Evolutionary conservation across 2,888 invertebrate species (phyloP).

Genomic region (Brachylomia viminalis): DNA sequence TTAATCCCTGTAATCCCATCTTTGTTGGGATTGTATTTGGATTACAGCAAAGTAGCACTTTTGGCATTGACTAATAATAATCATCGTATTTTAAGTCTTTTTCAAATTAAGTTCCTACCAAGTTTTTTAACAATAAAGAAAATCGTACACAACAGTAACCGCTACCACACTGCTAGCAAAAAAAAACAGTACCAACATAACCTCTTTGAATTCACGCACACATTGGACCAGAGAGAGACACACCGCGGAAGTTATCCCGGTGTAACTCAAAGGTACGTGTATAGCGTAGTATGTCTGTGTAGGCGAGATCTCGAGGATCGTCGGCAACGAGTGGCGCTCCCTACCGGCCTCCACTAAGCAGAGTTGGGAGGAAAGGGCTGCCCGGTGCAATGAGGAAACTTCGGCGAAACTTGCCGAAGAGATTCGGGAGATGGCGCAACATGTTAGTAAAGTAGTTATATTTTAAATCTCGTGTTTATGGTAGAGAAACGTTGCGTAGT

Average conservation of each 20-base stretch:
- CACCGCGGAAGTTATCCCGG: conserved; percentile 55
- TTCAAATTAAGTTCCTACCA: neutral
- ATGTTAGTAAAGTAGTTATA: conserved; percentile 76
- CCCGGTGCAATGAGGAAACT: conserved; percentile 96
- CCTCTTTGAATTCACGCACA: conserved; percentile 59
- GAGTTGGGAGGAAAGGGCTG: conserved; percentile 98
- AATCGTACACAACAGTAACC: conserved; percentile 54
- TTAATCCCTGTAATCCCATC: neutral
- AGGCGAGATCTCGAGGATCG: conserved; percentile 93
- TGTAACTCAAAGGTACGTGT: conserved; percentile 65
- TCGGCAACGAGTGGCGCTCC: conserved; percentile 97
- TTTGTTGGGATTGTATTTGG: neutral
- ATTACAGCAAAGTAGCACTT: conserved; percentile 11
- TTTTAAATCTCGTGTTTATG: neutral
- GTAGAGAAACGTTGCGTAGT: neutral
- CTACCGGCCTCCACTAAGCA: conserved; percentile 96
- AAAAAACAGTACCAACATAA: conserved; percentile 39
- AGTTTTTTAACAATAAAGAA: neutral
- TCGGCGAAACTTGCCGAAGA: conserved; percentile 92
- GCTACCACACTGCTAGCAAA: conserved; percentile 24
- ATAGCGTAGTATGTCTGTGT: conserved; percentile 62
- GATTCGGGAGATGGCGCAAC: conserved; percentile 83
- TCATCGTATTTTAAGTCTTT: neutral
- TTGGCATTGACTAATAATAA: neutral
- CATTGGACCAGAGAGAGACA: conserved; percentile 64